A percentile compares a stretch with the other conserved stretches of the same genome.
phyloP scores from a whole-genome alignment of 2,888 invertebrate genomes.

The Chloromyia formosa region DNA sequence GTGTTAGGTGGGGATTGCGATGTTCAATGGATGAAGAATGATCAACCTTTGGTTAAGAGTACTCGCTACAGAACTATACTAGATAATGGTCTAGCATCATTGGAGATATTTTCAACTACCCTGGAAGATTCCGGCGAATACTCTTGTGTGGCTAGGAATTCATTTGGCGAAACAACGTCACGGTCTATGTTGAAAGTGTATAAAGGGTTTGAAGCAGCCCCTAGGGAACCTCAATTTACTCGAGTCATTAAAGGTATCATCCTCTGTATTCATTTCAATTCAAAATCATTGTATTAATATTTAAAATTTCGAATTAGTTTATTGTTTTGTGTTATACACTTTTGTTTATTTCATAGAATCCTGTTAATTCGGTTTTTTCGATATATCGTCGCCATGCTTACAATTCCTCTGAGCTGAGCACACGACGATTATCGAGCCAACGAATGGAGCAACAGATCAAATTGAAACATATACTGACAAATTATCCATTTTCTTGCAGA shows the following conservation, averaged over 20 bases:
- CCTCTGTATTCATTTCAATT: background rate
- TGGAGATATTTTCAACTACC: constrained; percentile 76
- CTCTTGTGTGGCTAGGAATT: constrained; percentile 77
- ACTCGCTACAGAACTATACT: constrained; percentile 69
- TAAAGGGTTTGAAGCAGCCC: constrained; percentile 75
- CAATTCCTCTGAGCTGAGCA: too few species aligned
- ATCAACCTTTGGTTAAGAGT: constrained; percentile 67
- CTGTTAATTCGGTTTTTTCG: too few species aligned
- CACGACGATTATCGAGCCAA: too few species aligned
- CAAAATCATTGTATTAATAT: too few species aligned
- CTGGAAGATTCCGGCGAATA: constrained; percentile 81
- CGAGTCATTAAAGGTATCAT: constrained; percentile 75
- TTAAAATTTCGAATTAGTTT: too few species aligned
- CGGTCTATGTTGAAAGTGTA: constrained; percentile 79
- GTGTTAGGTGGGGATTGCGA: constrained; percentile 74
- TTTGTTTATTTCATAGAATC: too few species aligned
- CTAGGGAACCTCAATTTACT: constrained; percentile 77
- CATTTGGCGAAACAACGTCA: constrained; percentile 75
- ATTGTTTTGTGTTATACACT: too few species aligned
- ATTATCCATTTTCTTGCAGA: constrained; percentile 64
- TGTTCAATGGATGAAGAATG: constrained; percentile 80
- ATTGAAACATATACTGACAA: too few species aligned
- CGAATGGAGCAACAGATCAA: too few species aligned
- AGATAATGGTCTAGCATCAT: constrained; percentile 73
- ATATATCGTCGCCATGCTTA: too few species aligned